Evolutionary conservation across 2,113 vertebrate species (phyloP).

Genomic region (Oreochromis niloticus): DNA sequence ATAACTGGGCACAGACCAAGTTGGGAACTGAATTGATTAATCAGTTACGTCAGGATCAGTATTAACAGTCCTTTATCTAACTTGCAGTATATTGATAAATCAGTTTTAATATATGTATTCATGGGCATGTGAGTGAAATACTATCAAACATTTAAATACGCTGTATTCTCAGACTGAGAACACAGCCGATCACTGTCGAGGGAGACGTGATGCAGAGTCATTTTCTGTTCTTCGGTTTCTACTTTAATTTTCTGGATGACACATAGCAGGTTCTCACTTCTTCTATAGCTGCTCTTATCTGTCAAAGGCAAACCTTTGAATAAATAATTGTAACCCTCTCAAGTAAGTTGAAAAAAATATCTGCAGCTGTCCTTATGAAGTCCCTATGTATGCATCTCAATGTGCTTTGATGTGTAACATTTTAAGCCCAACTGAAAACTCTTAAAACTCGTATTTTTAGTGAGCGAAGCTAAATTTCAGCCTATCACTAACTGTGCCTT

Average conservation of each 20-base stretch:
- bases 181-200: background rate
- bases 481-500: background rate
- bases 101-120: background rate
- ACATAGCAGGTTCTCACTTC: conserved; percentile 14
- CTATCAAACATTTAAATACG: background rate
- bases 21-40: background rate
- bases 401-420: background rate
- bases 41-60: background rate
- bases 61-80: background rate
- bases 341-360: background rate
- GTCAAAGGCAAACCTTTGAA: background rate
- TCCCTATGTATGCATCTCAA: background rate
- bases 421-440: background rate
- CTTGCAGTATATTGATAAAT: background rate
- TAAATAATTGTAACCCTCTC: background rate
- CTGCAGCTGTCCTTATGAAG: background rate
- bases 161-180: background rate
- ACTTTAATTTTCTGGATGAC: conserved; percentile 17
- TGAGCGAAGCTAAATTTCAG: background rate
- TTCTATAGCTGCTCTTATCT: background rate
- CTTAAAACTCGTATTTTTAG: background rate
- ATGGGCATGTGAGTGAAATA: background rate
- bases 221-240: conserved; percentile 5
- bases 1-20: background rate
- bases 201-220: background rate